Evolutionary conservation across 2,113 vertebrate species (phyloP).

Genomic region (Eulemur macaco): DNA sequence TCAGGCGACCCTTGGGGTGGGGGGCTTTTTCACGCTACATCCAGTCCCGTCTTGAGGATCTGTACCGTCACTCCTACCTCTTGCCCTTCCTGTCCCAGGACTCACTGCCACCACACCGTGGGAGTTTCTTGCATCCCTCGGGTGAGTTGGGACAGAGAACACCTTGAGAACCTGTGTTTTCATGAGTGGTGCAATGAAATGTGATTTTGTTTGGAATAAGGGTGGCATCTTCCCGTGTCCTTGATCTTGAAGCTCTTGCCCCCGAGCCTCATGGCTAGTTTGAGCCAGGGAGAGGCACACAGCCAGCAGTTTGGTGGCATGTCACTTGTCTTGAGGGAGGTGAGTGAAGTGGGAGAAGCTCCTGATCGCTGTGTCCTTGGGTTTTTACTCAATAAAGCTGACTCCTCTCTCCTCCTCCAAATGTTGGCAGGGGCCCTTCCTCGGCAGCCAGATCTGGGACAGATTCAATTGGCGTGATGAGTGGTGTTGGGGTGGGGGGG

Average conservation of each 20-base stretch:
- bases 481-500: background rate
- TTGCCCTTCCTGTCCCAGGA: background rate
- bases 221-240: background rate
- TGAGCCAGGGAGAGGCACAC: background rate
- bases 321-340: background rate
- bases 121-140: background rate
- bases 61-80: background rate
- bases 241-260: background rate
- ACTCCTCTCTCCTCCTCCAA: background rate
- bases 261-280: background rate
- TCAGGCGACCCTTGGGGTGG: no score
- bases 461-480: slow-evolving; percentile 52
- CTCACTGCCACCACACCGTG: fast-evolving
- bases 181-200: background rate
- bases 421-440: background rate
- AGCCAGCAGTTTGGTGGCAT: background rate
- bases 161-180: background rate
- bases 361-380: background rate
- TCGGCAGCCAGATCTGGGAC: slow-evolving; percentile 23
- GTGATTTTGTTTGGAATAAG: background rate
- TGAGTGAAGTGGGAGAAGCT: fast-evolving
- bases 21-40: fast-evolving
- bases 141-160: background rate
- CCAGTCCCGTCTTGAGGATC: background rate
- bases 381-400: background rate